Conservation (phyloP, 2,888 invertebrate species). For the Sinopyrophorus schimmeli region DNA sequence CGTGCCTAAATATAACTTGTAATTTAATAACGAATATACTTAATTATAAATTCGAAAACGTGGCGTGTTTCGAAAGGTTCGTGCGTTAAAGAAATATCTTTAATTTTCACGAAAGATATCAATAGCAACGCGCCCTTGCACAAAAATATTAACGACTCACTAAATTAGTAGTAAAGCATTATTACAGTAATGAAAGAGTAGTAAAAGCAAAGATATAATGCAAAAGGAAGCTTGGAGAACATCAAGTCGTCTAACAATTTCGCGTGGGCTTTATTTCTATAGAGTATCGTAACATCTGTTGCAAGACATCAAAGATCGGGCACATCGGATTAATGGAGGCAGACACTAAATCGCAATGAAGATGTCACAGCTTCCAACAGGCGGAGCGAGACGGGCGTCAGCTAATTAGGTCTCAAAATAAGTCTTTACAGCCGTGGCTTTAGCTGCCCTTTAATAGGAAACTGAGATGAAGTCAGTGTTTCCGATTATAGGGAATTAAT, state of each 20-base stretch:
- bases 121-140: too few species aligned
- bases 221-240: too few species aligned
- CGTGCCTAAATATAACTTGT: too few species aligned
- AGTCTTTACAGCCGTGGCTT: conserved; percentile 41
- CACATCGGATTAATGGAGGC: conserved; percentile 46
- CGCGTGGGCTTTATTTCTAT: conserved; percentile 19
- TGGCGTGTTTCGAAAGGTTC: too few species aligned
- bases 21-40: too few species aligned
- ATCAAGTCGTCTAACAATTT: conserved; percentile 15
- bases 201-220: too few species aligned
- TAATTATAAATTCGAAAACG: too few species aligned
- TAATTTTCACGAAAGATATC: too few species aligned
- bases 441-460: conserved; percentile 21
- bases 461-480: conserved; percentile 24
- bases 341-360: conserved; percentile 45
- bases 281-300: conserved; percentile 42
- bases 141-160: too few species aligned
- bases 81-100: too few species aligned
- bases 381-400: conserved; percentile 45
- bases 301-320: conserved; percentile 44
- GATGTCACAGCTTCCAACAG: conserved; percentile 46
- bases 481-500: conserved; percentile 26
- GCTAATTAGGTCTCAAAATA: conserved; percentile 53
- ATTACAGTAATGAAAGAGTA: too few species aligned
- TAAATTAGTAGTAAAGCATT: too few species aligned